A percentile compares a stretch with the other conserved stretches of the same genome.
These are phyloP conservation scores for Himalopsyche kuldschensis DNA, from an alignment of 2,888 invertebrate species.

Conservation along the genomic window DNA sequence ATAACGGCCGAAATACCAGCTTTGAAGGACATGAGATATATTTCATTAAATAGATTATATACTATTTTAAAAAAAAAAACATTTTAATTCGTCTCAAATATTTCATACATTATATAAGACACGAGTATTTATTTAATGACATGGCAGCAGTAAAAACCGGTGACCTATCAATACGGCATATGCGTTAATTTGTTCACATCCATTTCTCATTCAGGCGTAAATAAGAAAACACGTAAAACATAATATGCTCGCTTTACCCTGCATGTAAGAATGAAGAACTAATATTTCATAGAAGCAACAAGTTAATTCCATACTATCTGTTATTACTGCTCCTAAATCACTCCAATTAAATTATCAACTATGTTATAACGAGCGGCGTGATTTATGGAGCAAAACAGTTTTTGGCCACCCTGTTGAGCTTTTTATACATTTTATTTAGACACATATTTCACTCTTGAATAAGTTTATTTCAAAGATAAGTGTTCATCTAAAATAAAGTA, in stretches of 20 bases:
- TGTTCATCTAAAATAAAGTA: not conserved
- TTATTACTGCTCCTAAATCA: not conserved
- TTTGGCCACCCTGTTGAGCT: not conserved
- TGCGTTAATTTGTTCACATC: not conserved
- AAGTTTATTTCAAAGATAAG: not conserved
- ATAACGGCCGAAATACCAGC: no score
- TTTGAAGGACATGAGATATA: no score
- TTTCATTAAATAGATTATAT: not conserved
- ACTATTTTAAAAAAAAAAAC: no score
- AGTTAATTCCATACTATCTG: not conserved
- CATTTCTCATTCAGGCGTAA: not conserved
- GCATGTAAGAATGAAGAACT: not conserved
- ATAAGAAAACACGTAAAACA: no score
- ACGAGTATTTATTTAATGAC: not conserved
- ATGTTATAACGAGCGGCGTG: not conserved
- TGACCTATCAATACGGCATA: not conserved
- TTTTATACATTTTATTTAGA: not conserved
- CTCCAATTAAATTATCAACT: not conserved
- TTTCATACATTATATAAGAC: not conserved
- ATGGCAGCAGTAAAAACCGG: not conserved
- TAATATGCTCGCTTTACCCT: not conserved
- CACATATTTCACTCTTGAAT: not conserved
- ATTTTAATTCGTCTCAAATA: not conserved
- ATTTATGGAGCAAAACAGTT: not conserved
- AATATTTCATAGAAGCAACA: not conserved